Conservation (phyloP, 2,888 invertebrate species). For the Elysia crispata region DNA sequence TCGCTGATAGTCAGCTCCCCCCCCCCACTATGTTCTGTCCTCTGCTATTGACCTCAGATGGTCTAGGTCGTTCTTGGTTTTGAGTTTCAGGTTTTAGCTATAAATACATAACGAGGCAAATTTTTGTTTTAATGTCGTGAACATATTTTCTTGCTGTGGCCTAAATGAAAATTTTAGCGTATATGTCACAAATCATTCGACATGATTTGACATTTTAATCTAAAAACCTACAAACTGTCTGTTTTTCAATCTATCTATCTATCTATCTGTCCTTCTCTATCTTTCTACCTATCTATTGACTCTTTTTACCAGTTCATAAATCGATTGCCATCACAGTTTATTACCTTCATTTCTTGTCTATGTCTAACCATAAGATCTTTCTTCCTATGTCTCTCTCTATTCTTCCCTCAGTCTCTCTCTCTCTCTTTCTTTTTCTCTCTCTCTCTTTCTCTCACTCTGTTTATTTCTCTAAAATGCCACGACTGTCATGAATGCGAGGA, state of each 20-base stretch:
- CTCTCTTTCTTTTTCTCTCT: not conserved
- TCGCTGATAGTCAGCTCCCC: too few relatives aligned
- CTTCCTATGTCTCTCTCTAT: slow-evolving; percentile 6
- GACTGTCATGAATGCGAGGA: too few relatives aligned
- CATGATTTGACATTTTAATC: too few relatives aligned
- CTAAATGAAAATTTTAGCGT: not conserved
- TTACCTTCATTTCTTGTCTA: slow-evolving; percentile 2
- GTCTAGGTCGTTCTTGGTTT: too few relatives aligned
- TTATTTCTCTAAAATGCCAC: not conserved
- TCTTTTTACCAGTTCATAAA: slow-evolving; percentile 31
- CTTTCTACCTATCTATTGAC: not conserved
- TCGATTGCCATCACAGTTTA: slow-evolving; percentile 21
- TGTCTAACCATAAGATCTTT: not conserved
- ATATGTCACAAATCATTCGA: too few relatives aligned
- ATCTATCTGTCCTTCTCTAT: too few relatives aligned
- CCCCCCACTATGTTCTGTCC: too few relatives aligned
- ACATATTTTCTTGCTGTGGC: not conserved
- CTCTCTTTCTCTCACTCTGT: not conserved
- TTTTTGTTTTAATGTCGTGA: not conserved
- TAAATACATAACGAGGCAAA: too few relatives aligned
- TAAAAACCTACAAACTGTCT: too few relatives aligned
- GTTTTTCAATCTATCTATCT: too few relatives aligned
- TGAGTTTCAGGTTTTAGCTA: too few relatives aligned
- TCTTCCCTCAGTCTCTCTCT: not conserved
- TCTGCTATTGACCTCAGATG: too few relatives aligned